Base-by-base conservation (phyloP, 2,113 vertebrate genomes). In the Bufo gargarizans region DNA sequence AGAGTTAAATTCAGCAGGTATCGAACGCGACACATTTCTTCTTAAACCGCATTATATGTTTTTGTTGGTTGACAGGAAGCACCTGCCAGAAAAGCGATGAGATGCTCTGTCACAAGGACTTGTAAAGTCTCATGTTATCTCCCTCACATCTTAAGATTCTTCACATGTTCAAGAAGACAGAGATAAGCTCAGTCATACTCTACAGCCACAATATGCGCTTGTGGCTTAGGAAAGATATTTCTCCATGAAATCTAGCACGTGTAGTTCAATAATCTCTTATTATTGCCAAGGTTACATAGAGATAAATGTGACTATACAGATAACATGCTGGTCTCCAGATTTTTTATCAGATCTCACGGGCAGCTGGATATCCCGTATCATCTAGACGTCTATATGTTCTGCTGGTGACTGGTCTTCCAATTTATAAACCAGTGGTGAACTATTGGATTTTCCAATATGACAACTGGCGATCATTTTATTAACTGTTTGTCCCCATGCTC, bases 21-120 rank as follows among this genome's bases (percentile, higher is more conserved):
- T 55, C 50, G 56, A 76, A 4, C 72, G 16, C 58, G 16, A 61
- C 67, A 77, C 71, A 77, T 72, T 55, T 74, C 19, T 88, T 67
- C 61, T 56, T 9, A 83, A 88, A 88, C 87, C 87, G 33, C 87
- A 88, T 50, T 14, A n/a, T 88, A 77, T 83, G 87, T 88, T 88
- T 85, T 83, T 88, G 80, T 83, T 88, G 87, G 80, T 76, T 88
- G 33, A 88, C 87, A 88, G 87, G 87, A 88, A 88, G 81, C 87
- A 88, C 87, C 87, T 88, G 87, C 71, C 80, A 84, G 87, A 83
- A 82, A 19, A 82, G 78, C 79, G 17, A 74, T 65, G 87, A 61
- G 45, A 88, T 83, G 80, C 80, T 88, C 20, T 65, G 22, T 88
- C 71, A 84, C 87, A 77, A 53, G 80, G 77, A 88, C 87, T 59